Percentiles rank a stretch among this genome's conserved stretches.
Evolutionary conservation across 2,888 invertebrate species (phyloP).

Genomic region (Vesta saturnalis): DNA sequence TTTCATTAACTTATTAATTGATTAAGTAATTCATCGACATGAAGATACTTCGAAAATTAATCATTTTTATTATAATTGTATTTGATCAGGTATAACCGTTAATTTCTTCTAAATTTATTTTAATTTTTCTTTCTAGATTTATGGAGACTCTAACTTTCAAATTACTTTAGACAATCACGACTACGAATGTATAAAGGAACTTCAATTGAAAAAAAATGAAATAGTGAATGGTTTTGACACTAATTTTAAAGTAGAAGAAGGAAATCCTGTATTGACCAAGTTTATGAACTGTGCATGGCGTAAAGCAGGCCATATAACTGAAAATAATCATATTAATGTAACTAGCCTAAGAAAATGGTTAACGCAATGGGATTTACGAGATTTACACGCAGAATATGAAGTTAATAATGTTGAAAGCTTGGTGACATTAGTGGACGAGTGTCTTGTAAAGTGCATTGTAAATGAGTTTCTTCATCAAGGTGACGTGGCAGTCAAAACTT

Average conservation of each 20-base stretch:
- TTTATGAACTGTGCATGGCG: constrained; percentile 3
- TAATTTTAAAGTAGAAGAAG: constrained; percentile 15
- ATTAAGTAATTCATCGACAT: no score
- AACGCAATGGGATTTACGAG: constrained; percentile 7
- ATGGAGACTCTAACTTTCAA: background rate
- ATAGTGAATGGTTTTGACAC: background rate
- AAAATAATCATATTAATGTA: background rate
- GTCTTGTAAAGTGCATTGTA: background rate
- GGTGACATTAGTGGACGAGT: background rate
- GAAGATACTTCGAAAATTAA: no score
- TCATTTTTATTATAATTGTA: no score
- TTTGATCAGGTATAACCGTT: no score
- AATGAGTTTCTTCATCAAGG: background rate
- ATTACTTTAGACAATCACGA: background rate
- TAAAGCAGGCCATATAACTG: background rate
- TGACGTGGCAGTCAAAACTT: background rate
- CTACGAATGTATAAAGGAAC: constrained; percentile 6
- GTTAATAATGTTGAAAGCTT: background rate
- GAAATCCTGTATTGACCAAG: background rate
- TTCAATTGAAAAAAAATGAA: background rate
- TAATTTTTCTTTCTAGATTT: no score
- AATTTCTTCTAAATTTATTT: no score
- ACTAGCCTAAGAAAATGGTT: background rate
- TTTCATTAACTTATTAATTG: no score
- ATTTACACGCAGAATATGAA: background rate